Evolutionary conservation across 2,113 vertebrate species (phyloP).

Genomic region (Orcinus orca): DNA sequence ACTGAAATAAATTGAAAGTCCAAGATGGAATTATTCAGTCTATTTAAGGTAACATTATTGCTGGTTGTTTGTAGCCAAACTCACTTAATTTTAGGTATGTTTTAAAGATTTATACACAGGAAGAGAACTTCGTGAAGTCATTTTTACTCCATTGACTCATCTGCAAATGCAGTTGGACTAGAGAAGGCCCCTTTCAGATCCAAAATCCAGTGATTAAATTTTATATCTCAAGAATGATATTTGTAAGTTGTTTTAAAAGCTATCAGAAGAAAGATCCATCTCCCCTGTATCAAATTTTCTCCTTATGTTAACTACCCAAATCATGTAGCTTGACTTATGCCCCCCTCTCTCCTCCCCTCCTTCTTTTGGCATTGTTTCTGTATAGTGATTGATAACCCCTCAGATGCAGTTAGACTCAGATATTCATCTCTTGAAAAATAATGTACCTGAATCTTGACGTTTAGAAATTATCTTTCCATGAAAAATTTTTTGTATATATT

Average conservation of each 20-base stretch:
- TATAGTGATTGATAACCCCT: not conserved
- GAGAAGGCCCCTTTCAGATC: not conserved
- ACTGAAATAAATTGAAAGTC: constrained; percentile 25
- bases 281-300: not conserved
- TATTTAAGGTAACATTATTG: constrained; percentile 26
- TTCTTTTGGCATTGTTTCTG: not conserved
- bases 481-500: not conserved
- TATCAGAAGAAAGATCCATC: not conserved
- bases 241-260: not conserved
- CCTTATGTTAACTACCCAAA: not conserved
- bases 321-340: not conserved
- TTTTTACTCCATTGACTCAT: constrained; percentile 22
- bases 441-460: not conserved
- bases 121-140: not conserved
- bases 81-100: not conserved
- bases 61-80: not conserved
- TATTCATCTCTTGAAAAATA: constrained; percentile 38
- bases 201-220: not conserved
- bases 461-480: not conserved
- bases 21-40: not conserved
- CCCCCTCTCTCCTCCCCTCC: not conserved
- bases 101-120: constrained; percentile 8
- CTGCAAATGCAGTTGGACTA: constrained; percentile 1
- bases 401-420: not conserved
- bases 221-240: not conserved